Evolutionary conservation across 2,888 invertebrate species (phyloP).

Genomic region (Cryptocheilus praepositus): DNA sequence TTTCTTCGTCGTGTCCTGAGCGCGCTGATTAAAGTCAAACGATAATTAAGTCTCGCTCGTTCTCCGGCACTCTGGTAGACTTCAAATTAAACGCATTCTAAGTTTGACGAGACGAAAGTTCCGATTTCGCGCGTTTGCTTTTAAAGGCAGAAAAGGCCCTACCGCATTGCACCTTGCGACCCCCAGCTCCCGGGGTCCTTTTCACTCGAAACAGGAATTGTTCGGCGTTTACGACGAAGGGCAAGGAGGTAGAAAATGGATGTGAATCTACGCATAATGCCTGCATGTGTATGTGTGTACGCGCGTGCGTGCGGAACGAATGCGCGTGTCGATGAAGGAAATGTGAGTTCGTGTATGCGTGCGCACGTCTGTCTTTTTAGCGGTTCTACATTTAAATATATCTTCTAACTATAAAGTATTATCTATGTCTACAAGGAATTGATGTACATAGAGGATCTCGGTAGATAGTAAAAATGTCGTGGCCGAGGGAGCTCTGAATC

Average conservation of each 20-base stretch:
- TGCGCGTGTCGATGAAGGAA: constrained; percentile 2
- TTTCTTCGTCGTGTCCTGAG: too few species aligned
- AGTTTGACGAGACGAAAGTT: constrained; percentile 8
- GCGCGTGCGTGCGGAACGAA: background rate
- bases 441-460: constrained; percentile 65
- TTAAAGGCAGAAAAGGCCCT: constrained; percentile 31
- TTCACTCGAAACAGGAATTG: constrained; percentile 57
- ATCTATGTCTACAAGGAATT: constrained; percentile 69
- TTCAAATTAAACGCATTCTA: too few species aligned
- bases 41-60: too few species aligned
- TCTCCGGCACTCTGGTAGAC: too few species aligned
- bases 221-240: constrained; percentile 62
- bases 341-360: constrained; percentile 23
- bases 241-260: constrained; percentile 33
- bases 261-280: constrained; percentile 25
- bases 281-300: constrained; percentile 35
- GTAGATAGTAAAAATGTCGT: constrained; percentile 57
- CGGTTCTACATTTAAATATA: constrained; percentile 46
- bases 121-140: constrained; percentile 22
- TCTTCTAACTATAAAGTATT: constrained; percentile 46
- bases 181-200: constrained; percentile 36
- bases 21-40: too few species aligned
- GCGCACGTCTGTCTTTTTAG: constrained; percentile 37
- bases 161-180: constrained; percentile 26
- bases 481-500: constrained; percentile 52